These are phyloP conservation scores for Rafetus swinhoei DNA, from an alignment of 2,113 vertebrate species.

Conservation along the genomic window DNA sequence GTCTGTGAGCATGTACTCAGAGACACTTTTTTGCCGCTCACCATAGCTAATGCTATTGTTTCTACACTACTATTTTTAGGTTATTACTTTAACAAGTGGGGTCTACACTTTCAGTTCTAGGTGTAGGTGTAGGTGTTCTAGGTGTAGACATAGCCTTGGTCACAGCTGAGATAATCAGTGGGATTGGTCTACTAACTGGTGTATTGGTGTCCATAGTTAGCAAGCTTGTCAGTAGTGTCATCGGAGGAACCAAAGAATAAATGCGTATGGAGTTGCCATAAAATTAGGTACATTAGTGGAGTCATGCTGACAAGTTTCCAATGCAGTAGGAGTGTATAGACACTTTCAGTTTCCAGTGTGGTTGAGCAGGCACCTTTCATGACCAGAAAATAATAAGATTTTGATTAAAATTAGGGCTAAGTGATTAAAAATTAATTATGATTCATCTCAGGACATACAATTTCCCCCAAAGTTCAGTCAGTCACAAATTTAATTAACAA, in stretches of 20 bases:
- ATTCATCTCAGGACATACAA: no score
- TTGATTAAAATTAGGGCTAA: not conserved
- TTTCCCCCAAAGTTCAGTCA: no score
- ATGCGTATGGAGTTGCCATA: slow-evolving; percentile 19
- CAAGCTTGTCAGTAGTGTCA: not conserved
- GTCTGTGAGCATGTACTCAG: no score
- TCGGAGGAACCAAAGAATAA: not conserved
- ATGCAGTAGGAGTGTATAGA: not conserved
- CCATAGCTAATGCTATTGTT: no score
- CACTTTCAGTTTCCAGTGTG: not conserved
- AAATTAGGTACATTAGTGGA: not conserved
- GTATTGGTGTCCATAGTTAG: slow-evolving; percentile 57
- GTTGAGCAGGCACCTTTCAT: not conserved
- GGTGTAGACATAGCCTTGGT: not conserved
- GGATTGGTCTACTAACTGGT: slow-evolving; percentile 62
- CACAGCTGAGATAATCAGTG: slow-evolving; percentile 67
- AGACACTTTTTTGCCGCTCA: no score
- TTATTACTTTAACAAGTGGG: no score
- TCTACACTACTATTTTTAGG: no score
- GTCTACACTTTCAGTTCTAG: no score
- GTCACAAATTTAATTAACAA: no score
- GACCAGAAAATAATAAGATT: not conserved
- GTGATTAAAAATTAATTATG: no score
- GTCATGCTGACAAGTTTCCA: not conserved
- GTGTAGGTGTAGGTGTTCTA: not conserved